These are phyloP conservation scores for Oreochromis spilurus DNA, from an alignment of 2,113 vertebrate genomes.

Conservation along the genomic window DNA sequence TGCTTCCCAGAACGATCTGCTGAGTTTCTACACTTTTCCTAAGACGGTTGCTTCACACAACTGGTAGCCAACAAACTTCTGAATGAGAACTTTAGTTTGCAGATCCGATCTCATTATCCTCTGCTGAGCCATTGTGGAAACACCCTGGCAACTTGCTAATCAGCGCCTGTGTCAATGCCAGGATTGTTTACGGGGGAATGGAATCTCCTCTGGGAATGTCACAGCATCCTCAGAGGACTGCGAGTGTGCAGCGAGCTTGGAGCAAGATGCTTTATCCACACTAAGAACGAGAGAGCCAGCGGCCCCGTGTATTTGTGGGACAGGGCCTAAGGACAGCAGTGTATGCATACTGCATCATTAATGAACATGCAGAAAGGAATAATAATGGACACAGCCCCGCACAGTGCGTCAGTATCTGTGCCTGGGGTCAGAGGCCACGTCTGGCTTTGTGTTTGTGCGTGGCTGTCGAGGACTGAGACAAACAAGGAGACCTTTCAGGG, in stretches of 20 bases:
- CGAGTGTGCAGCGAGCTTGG: background rate
- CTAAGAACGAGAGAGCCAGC: background rate
- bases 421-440: conserved; percentile 41
- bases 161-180: conserved; percentile 48
- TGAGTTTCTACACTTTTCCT: background rate
- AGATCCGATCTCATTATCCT: conserved; percentile 34
- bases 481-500: conserved; percentile 58
- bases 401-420: conserved; percentile 45
- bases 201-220: conserved; percentile 60
- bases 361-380: conserved; percentile 12
- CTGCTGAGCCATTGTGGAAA: conserved; percentile 37
- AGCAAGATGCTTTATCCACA: conserved; percentile 32
- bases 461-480: conserved; percentile 14
- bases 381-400: conserved; percentile 25
- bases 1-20: background rate
- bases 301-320: background rate
- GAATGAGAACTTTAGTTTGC: conserved; percentile 48
- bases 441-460: conserved; percentile 55
- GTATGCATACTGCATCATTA: conserved; percentile 40
- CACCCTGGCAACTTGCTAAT: conserved; percentile 50
- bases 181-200: conserved; percentile 59
- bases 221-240: conserved; percentile 38
- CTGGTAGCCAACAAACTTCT: conserved; percentile 19
- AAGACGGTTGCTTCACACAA: background rate
- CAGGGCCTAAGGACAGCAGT: background rate